Evolutionary conservation across 2,797 vertebrate genomes (phyloP).

Genomic region (Arctocebus calabarensis): DNA sequence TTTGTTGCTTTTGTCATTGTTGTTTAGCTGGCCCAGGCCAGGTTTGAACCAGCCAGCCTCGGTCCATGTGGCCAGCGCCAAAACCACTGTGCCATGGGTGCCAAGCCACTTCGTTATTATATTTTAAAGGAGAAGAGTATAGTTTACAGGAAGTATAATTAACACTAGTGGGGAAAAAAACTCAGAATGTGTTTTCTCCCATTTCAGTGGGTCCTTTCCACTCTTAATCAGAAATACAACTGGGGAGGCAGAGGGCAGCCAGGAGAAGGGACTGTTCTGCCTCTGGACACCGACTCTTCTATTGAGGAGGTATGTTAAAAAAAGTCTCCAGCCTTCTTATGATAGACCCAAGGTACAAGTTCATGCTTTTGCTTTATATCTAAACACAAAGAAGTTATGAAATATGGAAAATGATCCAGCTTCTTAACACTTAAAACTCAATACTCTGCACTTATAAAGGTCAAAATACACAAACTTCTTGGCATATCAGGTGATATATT

Average conservation of each 20-base stretch:
- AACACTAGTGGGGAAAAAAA: constrained; percentile 38
- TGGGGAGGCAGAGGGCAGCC: neutral
- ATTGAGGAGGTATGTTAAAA: neutral
- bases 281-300: constrained; percentile 3
- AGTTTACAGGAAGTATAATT: constrained; percentile 55
- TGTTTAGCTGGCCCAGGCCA: too few relatives aligned
- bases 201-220: constrained; percentile 30
- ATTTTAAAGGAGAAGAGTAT: constrained; percentile 55
- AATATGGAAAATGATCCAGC: constrained; percentile 23
- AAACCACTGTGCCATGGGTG: too few relatives aligned
- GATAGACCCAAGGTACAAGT: neutral
- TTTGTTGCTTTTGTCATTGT: too few relatives aligned
- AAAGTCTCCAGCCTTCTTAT: neutral
- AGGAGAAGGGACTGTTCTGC: neutral
- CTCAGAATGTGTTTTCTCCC: constrained; percentile 46
- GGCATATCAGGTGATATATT: neutral
- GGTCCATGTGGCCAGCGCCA: too few relatives aligned
- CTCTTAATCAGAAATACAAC: neutral
- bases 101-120: constrained; percentile 33
- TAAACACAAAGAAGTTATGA: neutral
- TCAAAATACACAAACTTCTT: constrained; percentile 55
- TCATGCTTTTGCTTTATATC: neutral
- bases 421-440: constrained; percentile 42
- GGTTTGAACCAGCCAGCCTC: too few relatives aligned
- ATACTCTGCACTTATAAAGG: constrained; percentile 49